Conservation (phyloP, 2,888 invertebrate species). For the Drosophila imparisetae region DNA sequence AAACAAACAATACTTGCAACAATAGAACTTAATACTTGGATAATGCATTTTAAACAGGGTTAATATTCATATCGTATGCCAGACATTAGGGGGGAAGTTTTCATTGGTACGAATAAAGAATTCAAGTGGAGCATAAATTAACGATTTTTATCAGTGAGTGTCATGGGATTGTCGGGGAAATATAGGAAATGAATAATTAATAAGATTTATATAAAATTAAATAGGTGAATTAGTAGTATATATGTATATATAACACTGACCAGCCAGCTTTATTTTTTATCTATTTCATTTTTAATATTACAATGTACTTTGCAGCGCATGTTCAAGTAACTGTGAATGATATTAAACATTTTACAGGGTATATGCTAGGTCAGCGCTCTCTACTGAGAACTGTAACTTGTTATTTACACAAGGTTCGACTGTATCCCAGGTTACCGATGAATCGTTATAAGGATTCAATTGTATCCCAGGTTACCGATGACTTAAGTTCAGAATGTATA, state of each 20-base stretch:
- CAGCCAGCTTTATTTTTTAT: neutral
- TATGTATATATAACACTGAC: neutral
- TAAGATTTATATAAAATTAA: neutral
- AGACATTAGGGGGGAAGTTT: slow-evolving; percentile 24
- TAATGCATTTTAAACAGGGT: slow-evolving; percentile 23
- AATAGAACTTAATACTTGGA: slow-evolving; percentile 16
- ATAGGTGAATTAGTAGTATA: neutral
- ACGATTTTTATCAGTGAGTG: neutral
- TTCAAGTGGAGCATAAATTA: slow-evolving; percentile 23
- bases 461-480: neutral
- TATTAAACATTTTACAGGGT: neutral
- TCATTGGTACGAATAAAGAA: slow-evolving; percentile 11
- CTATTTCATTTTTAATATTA: neutral
- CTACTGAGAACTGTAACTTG: neutral
- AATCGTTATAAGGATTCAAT: too few species aligned
- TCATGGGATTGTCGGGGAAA: slow-evolving; percentile 2
- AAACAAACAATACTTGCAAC: slow-evolving; percentile 15
- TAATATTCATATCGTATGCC: slow-evolving; percentile 56
- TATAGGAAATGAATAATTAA: slow-evolving; percentile 8
- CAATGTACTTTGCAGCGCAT: neutral
- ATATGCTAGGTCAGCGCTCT: neutral
- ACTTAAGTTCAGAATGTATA: neutral
- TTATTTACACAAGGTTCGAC: neutral
- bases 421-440: neutral
- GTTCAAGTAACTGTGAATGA: neutral